A percentile compares a stretch with the other conserved stretches of the same genome.
Evolutionary conservation across 2,113 vertebrate genomes (phyloP).

Genomic region (Nesoenas mayeri): DNA sequence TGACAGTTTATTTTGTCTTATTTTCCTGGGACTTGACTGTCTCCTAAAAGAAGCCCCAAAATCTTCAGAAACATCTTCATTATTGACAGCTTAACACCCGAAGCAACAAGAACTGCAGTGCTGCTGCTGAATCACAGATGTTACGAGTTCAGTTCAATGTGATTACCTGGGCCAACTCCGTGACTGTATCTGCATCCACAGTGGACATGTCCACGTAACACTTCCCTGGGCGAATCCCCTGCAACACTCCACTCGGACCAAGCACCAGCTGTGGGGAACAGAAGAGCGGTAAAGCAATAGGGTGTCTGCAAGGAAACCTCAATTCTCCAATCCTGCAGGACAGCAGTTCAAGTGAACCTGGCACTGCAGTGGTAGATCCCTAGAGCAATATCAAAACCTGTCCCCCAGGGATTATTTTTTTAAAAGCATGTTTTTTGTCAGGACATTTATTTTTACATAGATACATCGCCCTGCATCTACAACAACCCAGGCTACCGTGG

Average conservation of each 20-base stretch:
- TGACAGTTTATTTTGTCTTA: not conserved
- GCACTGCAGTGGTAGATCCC: not conserved
- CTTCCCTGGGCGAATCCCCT: constrained; percentile 96
- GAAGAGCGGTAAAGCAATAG: constrained; percentile 78
- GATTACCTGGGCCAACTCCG: constrained; percentile 92
- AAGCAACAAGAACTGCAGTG: not conserved
- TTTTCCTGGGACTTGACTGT: not conserved
- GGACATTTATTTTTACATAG: not conserved
- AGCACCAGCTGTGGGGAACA: constrained; percentile 88
- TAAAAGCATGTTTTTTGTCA: not conserved
- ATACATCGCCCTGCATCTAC: not conserved
- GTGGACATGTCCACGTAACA: constrained; percentile 99
- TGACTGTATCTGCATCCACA: constrained; percentile 95
- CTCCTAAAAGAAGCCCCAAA: not conserved
- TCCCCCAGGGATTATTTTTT: not conserved
- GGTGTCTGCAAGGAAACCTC: constrained; percentile 61
- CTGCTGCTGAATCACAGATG: not conserved
- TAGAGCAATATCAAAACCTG: not conserved
- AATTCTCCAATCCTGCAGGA: not conserved
- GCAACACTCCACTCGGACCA: constrained; percentile 95
- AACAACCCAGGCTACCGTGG: not conserved
- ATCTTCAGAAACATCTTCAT: not conserved
- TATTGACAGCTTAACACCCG: not conserved
- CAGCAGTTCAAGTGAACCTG: not conserved
- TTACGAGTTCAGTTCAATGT: not conserved